These are phyloP conservation scores for Platanista minor DNA, from an alignment of 2,113 vertebrate species.

Conservation along the genomic window DNA sequence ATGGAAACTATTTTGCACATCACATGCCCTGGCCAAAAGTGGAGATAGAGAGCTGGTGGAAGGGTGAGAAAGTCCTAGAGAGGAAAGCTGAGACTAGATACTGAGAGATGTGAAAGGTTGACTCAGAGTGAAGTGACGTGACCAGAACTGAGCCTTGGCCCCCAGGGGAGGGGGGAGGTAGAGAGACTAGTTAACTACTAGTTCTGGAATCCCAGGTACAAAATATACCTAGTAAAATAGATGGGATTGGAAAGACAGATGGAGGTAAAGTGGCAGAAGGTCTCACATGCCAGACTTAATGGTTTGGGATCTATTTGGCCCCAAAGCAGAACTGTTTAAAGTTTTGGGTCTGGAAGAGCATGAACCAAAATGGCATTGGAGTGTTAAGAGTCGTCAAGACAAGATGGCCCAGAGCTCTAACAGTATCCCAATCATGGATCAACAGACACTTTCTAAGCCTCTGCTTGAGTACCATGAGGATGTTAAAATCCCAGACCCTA, in stretches of 20 bases:
- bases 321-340: rapidly evolving
- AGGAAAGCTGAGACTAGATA: rapidly evolving
- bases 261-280: neutral
- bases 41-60: neutral
- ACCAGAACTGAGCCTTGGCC: neutral
- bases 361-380: rapidly evolving
- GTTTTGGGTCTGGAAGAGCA: neutral
- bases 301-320: too few species aligned
- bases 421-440: rapidly evolving
- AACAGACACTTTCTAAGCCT: neutral
- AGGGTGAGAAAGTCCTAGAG: rapidly evolving
- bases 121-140: rapidly evolving
- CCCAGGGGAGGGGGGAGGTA: neutral
- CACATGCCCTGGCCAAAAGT: neutral
- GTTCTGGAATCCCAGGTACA: neutral
- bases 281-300: rapidly evolving
- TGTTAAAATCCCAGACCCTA: neutral
- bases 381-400: rapidly evolving
- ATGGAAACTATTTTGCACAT: neutral
- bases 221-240: rapidly evolving
- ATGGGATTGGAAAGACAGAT: too few species aligned
- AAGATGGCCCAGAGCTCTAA: too few species aligned
- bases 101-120: rapidly evolving
- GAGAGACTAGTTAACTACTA: too few species aligned
- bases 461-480: rapidly evolving